These are phyloP conservation scores for Microtus montanus DNA, from an alignment of 2,113 vertebrate genomes.

Conservation along the genomic window DNA sequence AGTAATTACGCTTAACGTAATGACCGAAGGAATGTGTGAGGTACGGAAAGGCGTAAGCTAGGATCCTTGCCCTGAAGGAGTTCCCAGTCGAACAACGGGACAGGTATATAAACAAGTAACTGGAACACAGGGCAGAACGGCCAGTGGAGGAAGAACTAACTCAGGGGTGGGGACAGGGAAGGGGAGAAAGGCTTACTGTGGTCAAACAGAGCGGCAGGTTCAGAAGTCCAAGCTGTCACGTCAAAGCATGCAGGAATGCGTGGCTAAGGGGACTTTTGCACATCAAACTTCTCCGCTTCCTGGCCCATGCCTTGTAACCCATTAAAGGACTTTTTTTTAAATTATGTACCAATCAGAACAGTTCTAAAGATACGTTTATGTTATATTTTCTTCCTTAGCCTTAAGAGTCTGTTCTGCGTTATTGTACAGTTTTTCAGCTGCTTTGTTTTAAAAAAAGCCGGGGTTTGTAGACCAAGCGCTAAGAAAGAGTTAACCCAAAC, in stretches of 20 bases:
- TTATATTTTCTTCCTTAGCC: background rate
- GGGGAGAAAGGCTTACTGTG: background rate
- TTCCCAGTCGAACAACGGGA: background rate
- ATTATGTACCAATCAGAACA: background rate
- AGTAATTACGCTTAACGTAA: background rate
- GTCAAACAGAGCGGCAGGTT: background rate
- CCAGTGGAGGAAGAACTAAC: background rate
- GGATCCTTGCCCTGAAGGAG: background rate
- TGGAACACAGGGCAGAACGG: background rate
- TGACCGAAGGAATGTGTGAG: background rate
- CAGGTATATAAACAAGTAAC: background rate
- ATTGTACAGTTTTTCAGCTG: background rate
- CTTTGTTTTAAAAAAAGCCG: constrained; percentile 56
- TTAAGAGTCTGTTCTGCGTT: constrained; percentile 10
- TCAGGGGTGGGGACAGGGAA: background rate
- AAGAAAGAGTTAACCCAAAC: background rate
- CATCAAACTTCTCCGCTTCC: background rate
- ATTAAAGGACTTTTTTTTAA: background rate
- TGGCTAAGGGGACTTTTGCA: background rate
- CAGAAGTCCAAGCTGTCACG: background rate
- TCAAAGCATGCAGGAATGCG: background rate
- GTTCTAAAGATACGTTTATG: constrained; percentile 6
- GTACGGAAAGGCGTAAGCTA: background rate
- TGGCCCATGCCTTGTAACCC: background rate
- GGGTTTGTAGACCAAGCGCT: background rate